These are phyloP conservation scores for Luidia sarsii DNA, from an alignment of 53 echinoderm and acorn worm species.

Conservation along the genomic window DNA sequence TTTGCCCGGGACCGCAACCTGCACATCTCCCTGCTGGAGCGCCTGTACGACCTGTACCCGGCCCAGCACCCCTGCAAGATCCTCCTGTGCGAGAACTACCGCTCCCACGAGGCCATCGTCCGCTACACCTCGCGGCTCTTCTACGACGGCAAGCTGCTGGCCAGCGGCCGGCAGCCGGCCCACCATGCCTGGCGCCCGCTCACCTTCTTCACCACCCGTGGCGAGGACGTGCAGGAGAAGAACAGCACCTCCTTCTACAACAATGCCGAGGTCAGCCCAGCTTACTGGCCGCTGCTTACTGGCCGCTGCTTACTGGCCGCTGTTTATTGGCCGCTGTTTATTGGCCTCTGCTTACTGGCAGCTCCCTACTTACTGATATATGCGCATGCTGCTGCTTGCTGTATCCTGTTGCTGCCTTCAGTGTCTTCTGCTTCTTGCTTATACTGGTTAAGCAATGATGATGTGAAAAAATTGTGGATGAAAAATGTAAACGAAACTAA, in stretches of 20 bases:
- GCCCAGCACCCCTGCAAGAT: conserved; percentile 93
- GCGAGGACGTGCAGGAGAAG: conserved; percentile 97
- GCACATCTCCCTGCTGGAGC: conserved; percentile 94
- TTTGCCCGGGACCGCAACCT: conserved; percentile 89
- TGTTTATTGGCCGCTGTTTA: too few relatives aligned
- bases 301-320: too few relatives aligned
- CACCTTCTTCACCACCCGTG: conserved; percentile 92
- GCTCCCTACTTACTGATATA: too few relatives aligned
- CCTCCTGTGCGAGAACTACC: conserved; percentile 97
- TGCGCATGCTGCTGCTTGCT: too few relatives aligned
- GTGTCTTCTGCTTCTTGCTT: too few relatives aligned
- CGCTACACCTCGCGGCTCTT: conserved; percentile 91
- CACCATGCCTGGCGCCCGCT: conserved; percentile 83
- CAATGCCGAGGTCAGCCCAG: conserved; percentile 96
- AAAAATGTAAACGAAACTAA: background rate
- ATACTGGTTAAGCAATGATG: too few relatives aligned
- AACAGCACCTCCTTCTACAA: conserved; percentile 97
- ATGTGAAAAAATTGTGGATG: background rate
- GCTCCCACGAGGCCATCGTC: conserved; percentile 96
- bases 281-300: too few relatives aligned
- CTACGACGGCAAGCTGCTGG: conserved; percentile 85
- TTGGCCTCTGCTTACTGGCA: too few relatives aligned
- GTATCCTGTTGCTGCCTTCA: too few relatives aligned
- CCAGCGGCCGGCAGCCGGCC: conserved; percentile 81
- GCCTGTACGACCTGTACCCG: conserved; percentile 93